Evolutionary conservation across 2,113 vertebrate genomes (phyloP), one percentile per base, ranked within the genome.

Genomic region (Callospermophilus lateralis): DNA sequence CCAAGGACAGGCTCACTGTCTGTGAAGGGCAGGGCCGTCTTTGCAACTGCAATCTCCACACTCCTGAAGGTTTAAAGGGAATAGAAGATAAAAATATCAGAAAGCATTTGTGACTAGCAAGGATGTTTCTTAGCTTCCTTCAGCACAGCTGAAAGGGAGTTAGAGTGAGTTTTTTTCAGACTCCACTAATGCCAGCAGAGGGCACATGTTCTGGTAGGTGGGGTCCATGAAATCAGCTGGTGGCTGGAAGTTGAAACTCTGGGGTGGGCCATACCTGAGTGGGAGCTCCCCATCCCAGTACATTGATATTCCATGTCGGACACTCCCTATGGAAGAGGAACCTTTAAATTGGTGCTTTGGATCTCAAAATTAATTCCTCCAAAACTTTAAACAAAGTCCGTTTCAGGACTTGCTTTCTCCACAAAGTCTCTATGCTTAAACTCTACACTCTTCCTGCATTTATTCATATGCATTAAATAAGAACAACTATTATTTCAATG

Each of bases 321-420:
- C 22, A 51, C 37, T 42, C n/a, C 79, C 53, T 67, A 77, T 53
- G 73, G 37, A 94, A 17, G 8, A 42, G 28, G 9, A 53, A 61
- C 16, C n/a, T 90, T 67, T 84, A 78, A 78, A 2, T 81, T 39
- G 20, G 51, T 79, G 13, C 68, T 93, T 83, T 80, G 84, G 39
- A 24, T 28, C 37, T 55, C 51, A 73, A 20, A 37, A 63, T 11
- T 93, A 39, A 80, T 80, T 88, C 72, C 58, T n/a, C 3, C 17
- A 16, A 73, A 67, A 93, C 37, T 96, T 96, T 20, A 92, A 88
- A 78, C 61, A 85, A 68, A 90, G 80, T 61, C 65, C 30, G 51
- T 58, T 93, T 68, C 26, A 79, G 34, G 84, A 68, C 11, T 63
- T 72, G 39, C 16, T 86, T 93, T 68, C 42, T 70, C 19, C 22